phyloP scores from a whole-genome alignment of 1,140 invertebrate species.

The Drosophila nasuta region DNA sequence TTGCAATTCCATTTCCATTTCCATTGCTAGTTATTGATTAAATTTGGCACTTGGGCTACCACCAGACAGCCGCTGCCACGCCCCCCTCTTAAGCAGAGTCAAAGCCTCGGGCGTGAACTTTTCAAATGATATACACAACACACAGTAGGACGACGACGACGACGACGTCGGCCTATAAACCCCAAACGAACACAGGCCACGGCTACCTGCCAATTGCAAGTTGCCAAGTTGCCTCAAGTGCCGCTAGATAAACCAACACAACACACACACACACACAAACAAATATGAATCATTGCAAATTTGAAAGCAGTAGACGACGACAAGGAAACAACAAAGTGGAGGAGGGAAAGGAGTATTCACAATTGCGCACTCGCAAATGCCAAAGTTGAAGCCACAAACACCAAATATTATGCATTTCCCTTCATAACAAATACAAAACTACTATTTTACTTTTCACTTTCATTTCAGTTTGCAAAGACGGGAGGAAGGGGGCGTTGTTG shows the following conservation, averaged over 20 bases:
- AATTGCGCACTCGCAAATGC: constrained; percentile 51
- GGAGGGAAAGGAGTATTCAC: neutral
- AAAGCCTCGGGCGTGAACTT: constrained; percentile 62
- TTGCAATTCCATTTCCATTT: constrained; percentile 34
- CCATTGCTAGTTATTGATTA: constrained; percentile 71
- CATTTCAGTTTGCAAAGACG: constrained; percentile 29
- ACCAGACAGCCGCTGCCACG: constrained; percentile 43
- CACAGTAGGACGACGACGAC: constrained; percentile 22
- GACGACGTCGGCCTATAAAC: neutral
- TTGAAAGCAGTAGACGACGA: constrained; percentile 7
- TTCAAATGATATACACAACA: constrained; percentile 34
- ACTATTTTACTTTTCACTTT: constrained; percentile 54
- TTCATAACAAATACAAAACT: constrained; percentile 28
- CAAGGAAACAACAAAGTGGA: constrained; percentile 20
- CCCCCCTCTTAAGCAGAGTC: constrained; percentile 41
- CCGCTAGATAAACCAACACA: constrained; percentile 31
- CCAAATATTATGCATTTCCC: constrained; percentile 35
- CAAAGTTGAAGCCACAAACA: constrained; percentile 60
- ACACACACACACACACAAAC: neutral
- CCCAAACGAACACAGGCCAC: constrained; percentile 7
- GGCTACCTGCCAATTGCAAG: constrained; percentile 45
- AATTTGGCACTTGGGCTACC: constrained; percentile 57
- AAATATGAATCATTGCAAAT: constrained; percentile 72
- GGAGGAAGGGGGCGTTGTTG: neutral
- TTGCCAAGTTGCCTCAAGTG: constrained; percentile 31